Conservation (phyloP, 2,113 vertebrate species). For the Vulpes ferrilata region DNA sequence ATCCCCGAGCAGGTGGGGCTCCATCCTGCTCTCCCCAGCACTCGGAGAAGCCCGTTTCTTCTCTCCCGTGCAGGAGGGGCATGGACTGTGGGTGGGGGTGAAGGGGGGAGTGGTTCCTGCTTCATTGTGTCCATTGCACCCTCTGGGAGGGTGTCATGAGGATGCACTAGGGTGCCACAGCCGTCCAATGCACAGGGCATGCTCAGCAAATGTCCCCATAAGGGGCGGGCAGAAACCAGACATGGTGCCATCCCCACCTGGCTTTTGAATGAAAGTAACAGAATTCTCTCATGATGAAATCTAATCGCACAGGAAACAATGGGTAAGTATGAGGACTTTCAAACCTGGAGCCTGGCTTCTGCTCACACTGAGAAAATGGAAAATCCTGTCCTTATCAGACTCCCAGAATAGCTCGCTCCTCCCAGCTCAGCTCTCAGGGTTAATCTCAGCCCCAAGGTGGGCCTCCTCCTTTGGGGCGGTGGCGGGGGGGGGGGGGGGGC, state of each 20-base stretch:
- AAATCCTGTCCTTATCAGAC: conserved; percentile 54
- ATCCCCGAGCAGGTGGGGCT: fast-evolving
- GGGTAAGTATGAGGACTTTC: neutral
- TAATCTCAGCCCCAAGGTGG: neutral
- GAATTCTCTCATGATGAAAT: neutral
- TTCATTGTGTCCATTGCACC: neutral
- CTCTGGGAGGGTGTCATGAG: too few species aligned
- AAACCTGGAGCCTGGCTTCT: neutral
- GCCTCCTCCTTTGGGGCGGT: neutral
- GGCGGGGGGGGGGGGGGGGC: neutral
- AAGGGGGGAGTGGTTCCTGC: neutral
- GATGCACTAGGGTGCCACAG: neutral
- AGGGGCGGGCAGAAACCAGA: neutral
- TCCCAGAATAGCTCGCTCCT: conserved; percentile 63
- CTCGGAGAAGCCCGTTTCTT: neutral
- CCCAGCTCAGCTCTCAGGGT: neutral
- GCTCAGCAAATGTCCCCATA: fast-evolving
- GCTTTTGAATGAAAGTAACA: neutral
- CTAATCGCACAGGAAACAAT: neutral
- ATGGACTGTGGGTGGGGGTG: neutral
- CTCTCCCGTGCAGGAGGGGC: neutral
- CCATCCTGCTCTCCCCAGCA: neutral
- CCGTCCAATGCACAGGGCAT: fast-evolving
- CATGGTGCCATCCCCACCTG: fast-evolving
- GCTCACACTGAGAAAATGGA: neutral